Conservation (phyloP, 1,140 invertebrate species). For the Drosophila kanapiae region DNA sequence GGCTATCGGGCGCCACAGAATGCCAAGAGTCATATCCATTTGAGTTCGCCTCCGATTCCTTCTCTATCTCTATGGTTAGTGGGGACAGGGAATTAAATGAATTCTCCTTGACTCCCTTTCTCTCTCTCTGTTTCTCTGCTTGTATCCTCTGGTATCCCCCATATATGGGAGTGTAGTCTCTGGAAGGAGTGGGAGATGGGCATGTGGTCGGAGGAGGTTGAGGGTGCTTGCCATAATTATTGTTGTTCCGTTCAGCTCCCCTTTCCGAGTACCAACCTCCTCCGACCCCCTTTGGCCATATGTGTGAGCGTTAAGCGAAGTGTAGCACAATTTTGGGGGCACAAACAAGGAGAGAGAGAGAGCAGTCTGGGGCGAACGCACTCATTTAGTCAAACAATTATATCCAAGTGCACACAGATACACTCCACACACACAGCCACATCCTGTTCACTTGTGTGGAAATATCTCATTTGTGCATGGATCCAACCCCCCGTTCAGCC, state of each 20-base stretch:
- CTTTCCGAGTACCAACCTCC: background rate
- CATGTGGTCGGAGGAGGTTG: constrained; percentile 34
- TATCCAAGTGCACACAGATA: constrained; percentile 71
- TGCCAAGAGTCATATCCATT: constrained; percentile 61
- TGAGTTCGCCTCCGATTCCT: constrained; percentile 16
- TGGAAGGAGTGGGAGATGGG: background rate
- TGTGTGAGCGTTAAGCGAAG: constrained; percentile 50
- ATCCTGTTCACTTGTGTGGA: constrained; percentile 77
- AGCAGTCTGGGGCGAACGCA: constrained; percentile 37
- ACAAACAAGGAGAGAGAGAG: background rate
- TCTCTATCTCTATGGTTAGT: constrained; percentile 2
- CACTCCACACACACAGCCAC: constrained; percentile 25
- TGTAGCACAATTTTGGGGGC: constrained; percentile 39
- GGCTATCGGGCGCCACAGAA: constrained; percentile 35
- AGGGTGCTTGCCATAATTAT: constrained; percentile 73
- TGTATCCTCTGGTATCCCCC: constrained; percentile 10
- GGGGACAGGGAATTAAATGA: constrained; percentile 57
- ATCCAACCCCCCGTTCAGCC: constrained; percentile 18
- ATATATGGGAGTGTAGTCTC: constrained; percentile 26
- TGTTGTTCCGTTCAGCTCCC: constrained; percentile 42
- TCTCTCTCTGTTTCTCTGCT: background rate
- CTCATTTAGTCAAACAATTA: constrained; percentile 82
- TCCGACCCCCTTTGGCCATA: constrained; percentile 12
- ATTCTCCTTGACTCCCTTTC: too few species aligned
- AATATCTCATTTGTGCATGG: constrained; percentile 74